Conservation (phyloP, 2,888 invertebrate genomes). For the Caenorhabditis sp. region DNA sequence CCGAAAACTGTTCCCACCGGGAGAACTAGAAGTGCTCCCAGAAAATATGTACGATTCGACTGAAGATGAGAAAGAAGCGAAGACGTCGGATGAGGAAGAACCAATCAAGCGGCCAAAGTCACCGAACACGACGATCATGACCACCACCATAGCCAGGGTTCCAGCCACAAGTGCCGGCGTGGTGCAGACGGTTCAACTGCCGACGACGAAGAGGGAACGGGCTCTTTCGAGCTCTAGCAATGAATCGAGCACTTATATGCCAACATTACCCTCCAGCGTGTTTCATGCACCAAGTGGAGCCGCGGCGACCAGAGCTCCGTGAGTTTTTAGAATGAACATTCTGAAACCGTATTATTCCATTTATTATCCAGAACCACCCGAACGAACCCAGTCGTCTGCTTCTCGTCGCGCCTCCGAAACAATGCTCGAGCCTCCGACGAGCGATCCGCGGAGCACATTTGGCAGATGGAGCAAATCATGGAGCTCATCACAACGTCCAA, state of each 20-base stretch:
- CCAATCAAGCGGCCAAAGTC: slow-evolving; percentile 16
- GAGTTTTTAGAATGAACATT: slow-evolving; percentile 12
- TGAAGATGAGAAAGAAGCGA: slow-evolving; percentile 67
- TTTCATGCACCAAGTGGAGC: slow-evolving; percentile 69
- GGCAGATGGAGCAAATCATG: slow-evolving; percentile 66
- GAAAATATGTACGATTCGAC: slow-evolving; percentile 68
- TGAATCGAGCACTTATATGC: slow-evolving; percentile 76
- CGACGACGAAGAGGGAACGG: slow-evolving; percentile 64
- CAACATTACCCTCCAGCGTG: slow-evolving; percentile 71
- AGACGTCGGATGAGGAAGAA: slow-evolving; percentile 53
- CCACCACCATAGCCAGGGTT: not conserved
- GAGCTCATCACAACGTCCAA: slow-evolving; percentile 48
- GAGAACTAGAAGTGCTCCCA: slow-evolving; percentile 64
- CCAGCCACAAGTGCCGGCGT: slow-evolving; percentile 22
- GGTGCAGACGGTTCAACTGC: slow-evolving; percentile 22
- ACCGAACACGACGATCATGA: not conserved
- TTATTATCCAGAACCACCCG: slow-evolving; percentile 39
- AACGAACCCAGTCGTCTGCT: slow-evolving; percentile 57
- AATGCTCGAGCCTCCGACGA: slow-evolving; percentile 42
- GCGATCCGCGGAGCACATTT: slow-evolving; percentile 46
- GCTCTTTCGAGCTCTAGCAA: slow-evolving; percentile 70
- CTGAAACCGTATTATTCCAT: not conserved
- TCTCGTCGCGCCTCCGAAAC: slow-evolving; percentile 55
- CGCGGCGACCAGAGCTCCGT: slow-evolving; percentile 52
- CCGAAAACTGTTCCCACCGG: slow-evolving; percentile 48